Percentiles rank a stretch among this genome's conserved stretches.
phyloP scores from a whole-genome alignment of 2,888 invertebrate species.

The Apoda limacodes region DNA sequence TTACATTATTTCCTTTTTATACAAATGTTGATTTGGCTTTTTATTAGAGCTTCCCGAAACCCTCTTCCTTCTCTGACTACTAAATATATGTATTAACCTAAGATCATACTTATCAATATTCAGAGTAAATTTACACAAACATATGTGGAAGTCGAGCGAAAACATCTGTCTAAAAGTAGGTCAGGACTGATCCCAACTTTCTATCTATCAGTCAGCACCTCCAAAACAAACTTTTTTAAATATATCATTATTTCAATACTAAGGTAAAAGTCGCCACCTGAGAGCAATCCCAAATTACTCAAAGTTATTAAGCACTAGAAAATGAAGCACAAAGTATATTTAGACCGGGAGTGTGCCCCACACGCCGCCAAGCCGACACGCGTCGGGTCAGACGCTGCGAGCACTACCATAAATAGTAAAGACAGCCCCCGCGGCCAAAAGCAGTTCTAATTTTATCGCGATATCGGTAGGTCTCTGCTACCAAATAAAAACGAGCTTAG shows the following conservation, averaged over 20 bases:
- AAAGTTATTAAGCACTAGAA: constrained; percentile 14
- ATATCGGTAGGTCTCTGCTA: constrained; percentile 21
- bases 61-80: constrained; percentile 22
- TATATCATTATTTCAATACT: too few relatives aligned
- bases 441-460: constrained; percentile 57
- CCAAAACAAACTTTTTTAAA: too few relatives aligned
- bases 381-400: constrained; percentile 30
- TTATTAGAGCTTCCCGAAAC: constrained; percentile 34
- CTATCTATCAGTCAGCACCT: constrained; percentile 11
- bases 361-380: constrained; percentile 29
- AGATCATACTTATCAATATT: too few relatives aligned
- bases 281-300: too few relatives aligned
- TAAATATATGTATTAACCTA: too few relatives aligned
- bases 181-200: constrained; percentile 37
- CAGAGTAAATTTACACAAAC: too few relatives aligned
- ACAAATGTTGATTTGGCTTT: constrained; percentile 56
- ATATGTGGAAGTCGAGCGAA: constrained; percentile 19
- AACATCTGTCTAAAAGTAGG: constrained; percentile 40
- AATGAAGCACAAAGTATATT: constrained; percentile 18
- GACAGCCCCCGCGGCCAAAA: constrained; percentile 44
- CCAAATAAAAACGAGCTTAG: constrained; percentile 24
- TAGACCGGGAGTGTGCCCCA: constrained; percentile 40
- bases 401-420: constrained; percentile 67
- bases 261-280: too few relatives aligned
- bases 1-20: constrained; percentile 70